These are phyloP conservation scores for Luehdorfia chinensis DNA, from an alignment of 1,140 invertebrate genomes.

Conservation along the genomic window DNA sequence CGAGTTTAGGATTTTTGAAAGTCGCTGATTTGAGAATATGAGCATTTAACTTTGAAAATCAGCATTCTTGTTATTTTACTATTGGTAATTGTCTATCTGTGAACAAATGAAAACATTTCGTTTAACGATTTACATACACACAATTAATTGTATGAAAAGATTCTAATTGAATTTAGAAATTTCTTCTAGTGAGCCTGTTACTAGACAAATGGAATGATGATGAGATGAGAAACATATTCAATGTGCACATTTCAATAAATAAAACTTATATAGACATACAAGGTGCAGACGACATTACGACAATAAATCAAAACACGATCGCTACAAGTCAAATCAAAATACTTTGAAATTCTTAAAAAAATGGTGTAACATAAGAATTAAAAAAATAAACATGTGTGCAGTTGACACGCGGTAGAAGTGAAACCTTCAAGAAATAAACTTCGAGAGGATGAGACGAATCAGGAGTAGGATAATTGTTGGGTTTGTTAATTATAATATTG, in stretches of 20 bases:
- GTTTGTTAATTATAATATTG: too few species aligned
- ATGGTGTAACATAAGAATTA: too few species aligned
- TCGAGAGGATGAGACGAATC: too few species aligned
- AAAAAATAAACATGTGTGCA: too few species aligned
- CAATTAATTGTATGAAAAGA: not conserved
- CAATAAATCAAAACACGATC: not conserved
- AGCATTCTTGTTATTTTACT: slow-evolving; percentile 8
- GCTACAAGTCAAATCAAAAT: not conserved
- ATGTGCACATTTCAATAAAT: not conserved
- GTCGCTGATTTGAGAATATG: slow-evolving; percentile 31
- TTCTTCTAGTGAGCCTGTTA: too few species aligned
- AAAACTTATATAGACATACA: too few species aligned
- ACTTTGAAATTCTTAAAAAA: too few species aligned
- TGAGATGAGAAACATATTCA: not conserved
- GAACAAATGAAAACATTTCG: slow-evolving; percentile 23
- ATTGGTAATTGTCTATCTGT: slow-evolving; percentile 45
- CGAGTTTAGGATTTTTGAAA: slow-evolving; percentile 28
- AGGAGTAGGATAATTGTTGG: too few species aligned
- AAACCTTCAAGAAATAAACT: too few species aligned
- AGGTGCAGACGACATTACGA: not conserved
- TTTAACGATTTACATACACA: not conserved
- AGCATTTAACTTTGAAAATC: slow-evolving; percentile 20
- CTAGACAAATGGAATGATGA: not conserved
- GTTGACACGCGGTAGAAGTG: too few species aligned
- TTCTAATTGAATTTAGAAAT: too few species aligned